These are phyloP conservation scores for Python bivittatus DNA, from an alignment of 2,113 vertebrate genomes.

Conservation along the genomic window DNA sequence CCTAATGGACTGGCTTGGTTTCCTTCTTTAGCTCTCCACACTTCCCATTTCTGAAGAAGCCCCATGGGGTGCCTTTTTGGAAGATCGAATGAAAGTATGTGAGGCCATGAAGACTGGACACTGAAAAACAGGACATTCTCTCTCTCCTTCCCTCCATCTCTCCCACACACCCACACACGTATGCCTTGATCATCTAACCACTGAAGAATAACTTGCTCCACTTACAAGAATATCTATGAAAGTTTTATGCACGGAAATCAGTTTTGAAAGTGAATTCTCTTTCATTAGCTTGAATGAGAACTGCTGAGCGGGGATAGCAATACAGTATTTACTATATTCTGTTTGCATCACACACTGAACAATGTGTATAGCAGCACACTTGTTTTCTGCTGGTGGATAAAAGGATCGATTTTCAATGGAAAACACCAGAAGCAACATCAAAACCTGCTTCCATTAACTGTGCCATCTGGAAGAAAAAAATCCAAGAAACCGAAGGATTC, in stretches of 20 bases:
- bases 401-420: neutral
- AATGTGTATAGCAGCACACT: neutral
- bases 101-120: neutral
- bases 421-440: neutral
- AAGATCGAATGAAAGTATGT: neutral
- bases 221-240: neutral
- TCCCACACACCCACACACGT: neutral
- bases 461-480: neutral
- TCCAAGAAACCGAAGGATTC: neutral
- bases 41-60: neutral
- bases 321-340: neutral
- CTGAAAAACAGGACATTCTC: neutral
- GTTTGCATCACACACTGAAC: neutral
- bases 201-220: neutral
- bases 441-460: neutral
- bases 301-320: neutral
- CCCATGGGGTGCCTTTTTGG: neutral
- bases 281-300: neutral
- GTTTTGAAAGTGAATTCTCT: neutral
- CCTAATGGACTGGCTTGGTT: neutral
- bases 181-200: neutral
- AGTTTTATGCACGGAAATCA: neutral
- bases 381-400: neutral
- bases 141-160: neutral
- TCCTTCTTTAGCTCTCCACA: neutral